A percentile compares a stretch with the other conserved stretches of the same genome.
phyloP scores from a whole-genome alignment of 2,888 invertebrate species.

The Ctena decussata region DNA sequence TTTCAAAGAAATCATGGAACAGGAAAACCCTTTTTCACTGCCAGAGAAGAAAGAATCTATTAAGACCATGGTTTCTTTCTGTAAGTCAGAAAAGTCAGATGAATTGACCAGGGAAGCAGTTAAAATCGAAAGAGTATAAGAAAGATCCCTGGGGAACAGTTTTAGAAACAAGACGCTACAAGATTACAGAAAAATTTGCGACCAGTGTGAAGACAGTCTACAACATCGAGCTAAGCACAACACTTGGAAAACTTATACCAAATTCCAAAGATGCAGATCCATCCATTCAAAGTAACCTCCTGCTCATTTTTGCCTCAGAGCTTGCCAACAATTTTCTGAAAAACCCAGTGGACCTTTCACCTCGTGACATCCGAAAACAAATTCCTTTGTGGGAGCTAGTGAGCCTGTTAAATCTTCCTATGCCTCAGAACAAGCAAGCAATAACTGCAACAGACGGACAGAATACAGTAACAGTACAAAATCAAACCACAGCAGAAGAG shows the following conservation, averaged over 20 bases:
- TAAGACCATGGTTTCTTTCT: background rate
- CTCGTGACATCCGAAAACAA: background rate
- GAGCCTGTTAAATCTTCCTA: background rate
- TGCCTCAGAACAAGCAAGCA: background rate
- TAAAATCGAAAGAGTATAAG: background rate
- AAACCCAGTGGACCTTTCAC: background rate
- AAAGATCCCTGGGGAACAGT: background rate
- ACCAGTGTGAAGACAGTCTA: background rate
- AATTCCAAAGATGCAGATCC: background rate
- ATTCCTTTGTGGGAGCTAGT: background rate
- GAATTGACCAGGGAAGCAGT: background rate
- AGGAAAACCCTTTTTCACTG: background rate
- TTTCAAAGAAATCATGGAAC: too few species aligned
- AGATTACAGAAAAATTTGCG: background rate
- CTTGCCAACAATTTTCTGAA: background rate
- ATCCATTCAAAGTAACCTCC: background rate
- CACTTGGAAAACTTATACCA: background rate
- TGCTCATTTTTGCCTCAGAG: background rate
- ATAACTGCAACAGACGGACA: background rate
- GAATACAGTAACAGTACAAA: background rate
- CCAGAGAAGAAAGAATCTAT: background rate
- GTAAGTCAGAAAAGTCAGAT: background rate
- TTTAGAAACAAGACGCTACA: background rate
- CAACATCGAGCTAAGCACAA: background rate
- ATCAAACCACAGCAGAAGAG: background rate